phyloP scores from a whole-genome alignment of 2,797 vertebrate species.

The Mormyrus hasselquistii region DNA sequence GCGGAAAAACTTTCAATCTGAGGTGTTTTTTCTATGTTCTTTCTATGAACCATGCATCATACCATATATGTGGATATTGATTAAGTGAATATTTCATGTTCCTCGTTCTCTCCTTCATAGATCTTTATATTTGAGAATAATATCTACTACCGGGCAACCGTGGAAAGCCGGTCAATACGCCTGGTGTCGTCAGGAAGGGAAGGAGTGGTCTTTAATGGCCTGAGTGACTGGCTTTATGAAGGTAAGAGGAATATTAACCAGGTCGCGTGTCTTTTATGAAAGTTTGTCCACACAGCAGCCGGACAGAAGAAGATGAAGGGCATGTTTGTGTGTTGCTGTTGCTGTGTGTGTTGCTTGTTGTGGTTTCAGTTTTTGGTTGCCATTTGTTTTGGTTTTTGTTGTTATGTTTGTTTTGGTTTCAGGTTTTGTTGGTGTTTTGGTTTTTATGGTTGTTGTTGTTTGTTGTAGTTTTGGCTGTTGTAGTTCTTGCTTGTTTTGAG shows the following conservation, averaged over 20 bases:
- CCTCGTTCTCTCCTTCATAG: constrained; percentile 47
- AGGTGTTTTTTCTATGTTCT: no score
- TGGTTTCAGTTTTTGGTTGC: background rate
- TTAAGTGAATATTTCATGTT: background rate
- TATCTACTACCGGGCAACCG: constrained; percentile 92
- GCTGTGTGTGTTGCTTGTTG: background rate
- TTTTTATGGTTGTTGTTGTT: background rate
- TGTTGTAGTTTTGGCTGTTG: background rate
- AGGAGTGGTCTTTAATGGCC: constrained; percentile 90
- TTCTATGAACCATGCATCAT: background rate
- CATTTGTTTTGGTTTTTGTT: background rate
- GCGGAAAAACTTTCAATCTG: background rate
- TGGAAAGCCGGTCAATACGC: constrained; percentile 89
- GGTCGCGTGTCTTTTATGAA: background rate
- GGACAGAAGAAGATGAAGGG: background rate
- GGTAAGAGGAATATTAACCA: constrained; percentile 57
- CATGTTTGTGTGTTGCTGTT: background rate
- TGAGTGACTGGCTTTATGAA: constrained; percentile 97
- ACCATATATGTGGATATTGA: background rate
- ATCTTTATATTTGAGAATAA: constrained; percentile 99
- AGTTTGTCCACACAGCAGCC: background rate
- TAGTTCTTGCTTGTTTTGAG: background rate
- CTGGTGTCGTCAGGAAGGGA: constrained; percentile 93
- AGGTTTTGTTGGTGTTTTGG: background rate
- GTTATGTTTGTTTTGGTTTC: background rate